Evolutionary conservation across 2,888 invertebrate species (phyloP).

Genomic region (Dryobota labecula): DNA sequence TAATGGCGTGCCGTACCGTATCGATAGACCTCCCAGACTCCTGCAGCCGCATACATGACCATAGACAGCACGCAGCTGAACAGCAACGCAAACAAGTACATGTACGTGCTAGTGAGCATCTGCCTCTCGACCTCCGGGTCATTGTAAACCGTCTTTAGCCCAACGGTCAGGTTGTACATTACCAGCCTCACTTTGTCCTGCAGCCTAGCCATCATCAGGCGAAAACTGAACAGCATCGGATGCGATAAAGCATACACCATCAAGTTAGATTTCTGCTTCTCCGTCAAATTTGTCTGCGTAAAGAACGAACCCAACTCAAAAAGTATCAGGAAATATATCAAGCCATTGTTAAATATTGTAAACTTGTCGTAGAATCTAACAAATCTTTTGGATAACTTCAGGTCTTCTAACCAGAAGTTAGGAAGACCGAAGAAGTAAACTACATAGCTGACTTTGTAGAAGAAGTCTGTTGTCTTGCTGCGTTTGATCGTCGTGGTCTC

Average conservation of each 20-base stretch:
- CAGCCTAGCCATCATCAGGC: conserved; percentile 60
- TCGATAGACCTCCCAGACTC: conserved; percentile 51
- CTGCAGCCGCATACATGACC: conserved; percentile 67
- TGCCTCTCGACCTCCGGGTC: conserved; percentile 72
- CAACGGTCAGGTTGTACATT: conserved; percentile 65
- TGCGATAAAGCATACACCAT: conserved; percentile 70
- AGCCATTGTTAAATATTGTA: conserved; percentile 54
- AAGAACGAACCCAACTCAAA: conserved; percentile 68
- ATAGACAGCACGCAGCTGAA: conserved; percentile 52
- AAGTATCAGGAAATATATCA: conserved; percentile 62
- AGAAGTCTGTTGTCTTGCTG: conserved; percentile 64
- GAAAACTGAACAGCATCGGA: conserved; percentile 65
- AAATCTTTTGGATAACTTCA: conserved; percentile 60
- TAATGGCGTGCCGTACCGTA: conserved; percentile 51
- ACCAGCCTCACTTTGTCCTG: conserved; percentile 62
- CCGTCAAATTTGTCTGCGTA: conserved; percentile 68
- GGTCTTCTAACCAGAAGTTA: conserved; percentile 72
- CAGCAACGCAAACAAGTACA: conserved; percentile 64
- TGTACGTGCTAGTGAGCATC: conserved; percentile 71
- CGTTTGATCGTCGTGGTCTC: conserved; percentile 36
- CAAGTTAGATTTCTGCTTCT: conserved; percentile 69
- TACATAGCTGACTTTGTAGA: conserved; percentile 62
- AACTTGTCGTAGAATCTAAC: conserved; percentile 51
- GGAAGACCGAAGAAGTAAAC: conserved; percentile 65
- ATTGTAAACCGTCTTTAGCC: conserved; percentile 71